Conservation (phyloP, 2,797 vertebrate genomes). For the Psittacula derbiana region DNA sequence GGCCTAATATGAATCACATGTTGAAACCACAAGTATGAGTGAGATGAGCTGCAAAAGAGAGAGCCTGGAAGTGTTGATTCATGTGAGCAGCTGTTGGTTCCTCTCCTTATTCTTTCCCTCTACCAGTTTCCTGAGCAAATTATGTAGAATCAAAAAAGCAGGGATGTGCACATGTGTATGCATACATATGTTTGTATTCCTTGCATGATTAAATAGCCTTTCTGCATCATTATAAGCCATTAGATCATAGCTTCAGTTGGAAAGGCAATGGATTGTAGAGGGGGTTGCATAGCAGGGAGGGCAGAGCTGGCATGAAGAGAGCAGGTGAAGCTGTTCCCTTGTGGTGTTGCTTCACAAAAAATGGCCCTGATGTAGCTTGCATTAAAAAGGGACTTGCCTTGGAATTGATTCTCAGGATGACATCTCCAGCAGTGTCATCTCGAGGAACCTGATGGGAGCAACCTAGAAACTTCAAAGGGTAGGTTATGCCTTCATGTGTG, state of each 20-base stretch:
- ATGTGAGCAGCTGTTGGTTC: slow-evolving; percentile 42
- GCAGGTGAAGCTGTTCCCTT: background rate
- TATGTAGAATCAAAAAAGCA: background rate
- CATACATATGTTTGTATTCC: background rate
- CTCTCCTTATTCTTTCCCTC: slow-evolving; percentile 6
- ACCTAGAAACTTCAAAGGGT: background rate
- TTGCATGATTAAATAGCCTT: background rate
- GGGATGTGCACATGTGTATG: background rate
- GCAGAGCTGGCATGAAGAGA: background rate
- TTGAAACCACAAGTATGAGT: slow-evolving; percentile 65
- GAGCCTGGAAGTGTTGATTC: slow-evolving; percentile 58
- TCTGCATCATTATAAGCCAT: background rate
- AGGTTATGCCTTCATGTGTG: background rate
- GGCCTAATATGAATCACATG: slow-evolving; percentile 66
- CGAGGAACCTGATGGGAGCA: background rate
- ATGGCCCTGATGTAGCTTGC: background rate
- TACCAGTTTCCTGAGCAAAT: background rate
- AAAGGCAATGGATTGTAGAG: background rate
- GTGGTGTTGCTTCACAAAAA: background rate
- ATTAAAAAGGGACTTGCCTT: background rate
- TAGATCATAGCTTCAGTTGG: background rate
- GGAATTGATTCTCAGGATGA: background rate
- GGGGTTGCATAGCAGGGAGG: background rate
- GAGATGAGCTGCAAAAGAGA: slow-evolving; percentile 60
- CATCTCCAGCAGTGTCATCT: background rate